Conservation (phyloP, 2,888 invertebrate species). For the Allacma fusca region DNA sequence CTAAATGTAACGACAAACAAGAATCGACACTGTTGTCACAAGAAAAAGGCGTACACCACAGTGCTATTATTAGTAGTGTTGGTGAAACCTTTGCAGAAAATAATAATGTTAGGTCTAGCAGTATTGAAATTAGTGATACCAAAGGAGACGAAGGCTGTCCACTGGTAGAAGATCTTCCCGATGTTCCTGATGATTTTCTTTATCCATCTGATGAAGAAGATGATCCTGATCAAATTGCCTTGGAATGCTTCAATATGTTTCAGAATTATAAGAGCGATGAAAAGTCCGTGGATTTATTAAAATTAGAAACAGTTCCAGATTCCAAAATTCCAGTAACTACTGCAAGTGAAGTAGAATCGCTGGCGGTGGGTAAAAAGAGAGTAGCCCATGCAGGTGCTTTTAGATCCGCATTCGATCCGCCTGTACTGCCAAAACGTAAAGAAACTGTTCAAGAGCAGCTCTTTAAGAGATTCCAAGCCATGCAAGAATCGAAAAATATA, state of each 20-base stretch:
- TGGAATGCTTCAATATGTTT: conserved; percentile 86
- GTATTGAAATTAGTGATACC: neutral
- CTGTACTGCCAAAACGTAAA: conserved; percentile 27
- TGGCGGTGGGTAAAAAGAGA: conserved; percentile 70
- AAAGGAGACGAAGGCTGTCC: neutral
- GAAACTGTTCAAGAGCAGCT: conserved; percentile 30
- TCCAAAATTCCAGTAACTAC: neutral
- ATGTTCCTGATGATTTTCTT: conserved; percentile 45
- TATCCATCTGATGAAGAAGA: conserved; percentile 68
- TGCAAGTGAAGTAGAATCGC: neutral
- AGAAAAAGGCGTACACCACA: too few species aligned
- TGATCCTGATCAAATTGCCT: conserved; percentile 71
- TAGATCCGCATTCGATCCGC: neutral
- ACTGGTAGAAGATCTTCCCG: neutral
- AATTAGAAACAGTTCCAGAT: conserved; percentile 26
- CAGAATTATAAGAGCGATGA: conserved; percentile 73
- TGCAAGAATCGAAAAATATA: neutral
- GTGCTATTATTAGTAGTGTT: neutral
- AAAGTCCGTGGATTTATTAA: conserved; percentile 5
- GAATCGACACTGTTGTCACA: too few species aligned
- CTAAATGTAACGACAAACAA: too few species aligned
- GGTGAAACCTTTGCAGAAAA: neutral
- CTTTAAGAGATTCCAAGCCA: conserved; percentile 5
- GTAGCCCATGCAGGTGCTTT: conserved; percentile 75
- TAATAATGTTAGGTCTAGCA: neutral